A percentile compares a stretch with the other conserved stretches of the same genome.
These are phyloP conservation scores for Cylindroiulus punctatus DNA, from an alignment of 2,888 invertebrate genomes.

Conservation along the genomic window DNA sequence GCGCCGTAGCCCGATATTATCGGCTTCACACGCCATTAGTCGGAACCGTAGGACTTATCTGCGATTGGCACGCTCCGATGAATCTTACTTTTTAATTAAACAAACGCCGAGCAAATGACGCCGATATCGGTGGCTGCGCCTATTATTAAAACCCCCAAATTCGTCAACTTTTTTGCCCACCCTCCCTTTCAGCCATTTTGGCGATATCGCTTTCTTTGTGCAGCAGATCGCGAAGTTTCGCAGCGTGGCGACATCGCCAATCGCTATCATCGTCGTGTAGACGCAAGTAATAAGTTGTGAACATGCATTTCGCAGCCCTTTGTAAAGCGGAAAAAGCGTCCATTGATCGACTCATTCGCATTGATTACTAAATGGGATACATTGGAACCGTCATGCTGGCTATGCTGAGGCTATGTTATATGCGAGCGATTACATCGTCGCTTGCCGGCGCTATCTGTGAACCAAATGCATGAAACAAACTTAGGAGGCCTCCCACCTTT, in stretches of 20 bases:
- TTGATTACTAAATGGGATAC: slow-evolving; percentile 8
- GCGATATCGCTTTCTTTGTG: background rate
- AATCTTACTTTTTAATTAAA: slow-evolving; percentile 45
- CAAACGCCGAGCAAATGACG: slow-evolving; percentile 43
- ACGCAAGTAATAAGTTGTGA: too few species aligned
- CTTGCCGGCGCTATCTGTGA: too few species aligned
- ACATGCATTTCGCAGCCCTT: background rate
- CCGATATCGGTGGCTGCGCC: slow-evolving; percentile 17
- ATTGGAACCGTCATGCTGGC: background rate
- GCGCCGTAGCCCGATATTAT: slow-evolving; percentile 36
- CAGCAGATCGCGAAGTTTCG: background rate
- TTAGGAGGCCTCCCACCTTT: too few species aligned
- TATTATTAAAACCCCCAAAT: slow-evolving; percentile 16
- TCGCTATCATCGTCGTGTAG: background rate
- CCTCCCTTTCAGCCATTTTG: background rate
- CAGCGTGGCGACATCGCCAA: background rate
- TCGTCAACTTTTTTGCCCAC: background rate
- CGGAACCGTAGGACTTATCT: slow-evolving; percentile 40
- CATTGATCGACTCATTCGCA: slow-evolving; percentile 6
- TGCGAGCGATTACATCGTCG: too few species aligned
- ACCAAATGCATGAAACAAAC: too few species aligned
- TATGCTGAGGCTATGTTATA: too few species aligned
- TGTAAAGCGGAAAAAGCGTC: background rate
- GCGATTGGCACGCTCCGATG: slow-evolving; percentile 2
- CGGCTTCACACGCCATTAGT: slow-evolving; percentile 50